Percentiles rank a stretch among this genome's conserved stretches.
Conservation (phyloP, 2,113 vertebrate species). For the Chamaea fasciata region DNA sequence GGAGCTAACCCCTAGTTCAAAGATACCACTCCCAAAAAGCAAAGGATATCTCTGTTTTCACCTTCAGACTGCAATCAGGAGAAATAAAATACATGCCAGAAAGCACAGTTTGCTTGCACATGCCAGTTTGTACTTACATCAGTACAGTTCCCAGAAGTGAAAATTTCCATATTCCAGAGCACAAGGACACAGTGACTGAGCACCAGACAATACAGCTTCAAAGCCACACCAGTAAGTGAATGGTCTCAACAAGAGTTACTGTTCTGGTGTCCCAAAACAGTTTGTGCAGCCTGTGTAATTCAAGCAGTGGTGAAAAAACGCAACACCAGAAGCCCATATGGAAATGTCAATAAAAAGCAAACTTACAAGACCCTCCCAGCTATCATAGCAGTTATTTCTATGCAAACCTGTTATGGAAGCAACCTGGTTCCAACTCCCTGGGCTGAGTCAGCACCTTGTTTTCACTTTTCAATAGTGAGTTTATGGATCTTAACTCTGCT, state of each 20-base stretch:
- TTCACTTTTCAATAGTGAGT: slow-evolving; percentile 27
- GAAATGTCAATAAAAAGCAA: neutral
- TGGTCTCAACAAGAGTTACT: neutral
- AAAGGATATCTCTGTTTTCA: slow-evolving; percentile 28
- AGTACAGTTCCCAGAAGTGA: neutral
- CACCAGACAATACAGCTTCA: neutral
- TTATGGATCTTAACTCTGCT: slow-evolving; percentile 36
- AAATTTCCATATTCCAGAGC: neutral
- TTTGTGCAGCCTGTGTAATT: neutral
- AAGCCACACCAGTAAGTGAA: neutral
- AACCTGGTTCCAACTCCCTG: neutral
- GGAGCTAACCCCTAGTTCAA: neutral
- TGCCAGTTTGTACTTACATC: neutral
- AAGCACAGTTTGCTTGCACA: neutral
- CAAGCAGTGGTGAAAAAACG: neutral
- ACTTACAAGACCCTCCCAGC: neutral
- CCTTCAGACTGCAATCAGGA: slow-evolving; percentile 15
- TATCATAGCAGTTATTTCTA: neutral
- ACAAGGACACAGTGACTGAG: neutral
- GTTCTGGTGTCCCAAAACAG: neutral
- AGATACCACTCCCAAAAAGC: neutral
- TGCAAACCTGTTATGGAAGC: neutral
- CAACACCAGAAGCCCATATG: neutral
- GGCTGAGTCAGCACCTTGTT: slow-evolving; percentile 28
- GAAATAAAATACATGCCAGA: slow-evolving; percentile 20